phyloP scores from a whole-genome alignment of 1,140 invertebrate species.

The Leptopilina boulardi region DNA sequence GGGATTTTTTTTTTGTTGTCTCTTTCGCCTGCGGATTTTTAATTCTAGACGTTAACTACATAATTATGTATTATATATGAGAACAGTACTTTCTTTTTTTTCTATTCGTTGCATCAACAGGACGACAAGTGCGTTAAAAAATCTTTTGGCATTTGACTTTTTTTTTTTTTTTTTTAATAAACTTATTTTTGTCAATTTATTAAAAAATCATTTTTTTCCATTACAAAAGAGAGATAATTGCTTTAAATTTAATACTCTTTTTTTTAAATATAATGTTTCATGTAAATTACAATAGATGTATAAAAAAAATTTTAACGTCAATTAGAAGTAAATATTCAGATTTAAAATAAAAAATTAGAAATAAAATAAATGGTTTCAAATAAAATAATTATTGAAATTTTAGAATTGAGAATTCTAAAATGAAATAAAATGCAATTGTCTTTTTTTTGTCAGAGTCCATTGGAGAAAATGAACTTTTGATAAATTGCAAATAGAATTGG shows the following conservation, averaged over 20 bases:
- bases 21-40: background rate
- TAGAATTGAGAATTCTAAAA: too few species aligned
- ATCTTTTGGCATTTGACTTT: background rate
- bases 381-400: too few species aligned
- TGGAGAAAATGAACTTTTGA: background rate
- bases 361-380: too few species aligned
- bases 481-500: background rate
- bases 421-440: too few species aligned
- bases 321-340: too few species aligned
- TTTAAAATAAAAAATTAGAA: too few species aligned
- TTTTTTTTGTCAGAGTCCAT: background rate
- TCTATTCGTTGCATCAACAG: constrained; percentile 25
- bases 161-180: background rate
- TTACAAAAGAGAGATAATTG: background rate
- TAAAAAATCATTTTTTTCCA: background rate
- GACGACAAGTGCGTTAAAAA: constrained; percentile 12
- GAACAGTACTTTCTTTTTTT: constrained; percentile 18
- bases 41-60: background rate
- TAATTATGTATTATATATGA: background rate
- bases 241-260: too few species aligned
- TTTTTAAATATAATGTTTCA: too few species aligned
- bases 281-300: too few species aligned
- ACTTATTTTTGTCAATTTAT: background rate
- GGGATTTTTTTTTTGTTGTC: too few species aligned
- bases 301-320: too few species aligned